Evolutionary conservation across 2,888 invertebrate genomes (phyloP).

Genomic region (Ametastegia equiseti): DNA sequence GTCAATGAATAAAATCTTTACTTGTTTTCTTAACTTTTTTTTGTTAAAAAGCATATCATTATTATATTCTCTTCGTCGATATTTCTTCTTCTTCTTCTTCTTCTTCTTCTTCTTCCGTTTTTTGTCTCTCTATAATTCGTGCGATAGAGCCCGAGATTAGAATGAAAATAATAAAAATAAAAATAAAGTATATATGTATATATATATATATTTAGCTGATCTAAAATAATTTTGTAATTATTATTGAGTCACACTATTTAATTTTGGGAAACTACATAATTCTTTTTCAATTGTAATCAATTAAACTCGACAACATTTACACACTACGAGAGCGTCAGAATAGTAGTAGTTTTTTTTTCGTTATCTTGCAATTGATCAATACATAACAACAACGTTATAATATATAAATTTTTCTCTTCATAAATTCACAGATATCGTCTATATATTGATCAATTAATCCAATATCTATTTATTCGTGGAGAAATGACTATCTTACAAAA

Average conservation of each 20-base stretch:
- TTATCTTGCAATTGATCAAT: neutral
- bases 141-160: constrained; percentile 42
- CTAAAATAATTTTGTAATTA: constrained; percentile 33
- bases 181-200: neutral
- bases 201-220: constrained; percentile 22
- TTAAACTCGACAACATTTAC: constrained; percentile 8
- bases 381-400: constrained; percentile 17
- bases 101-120: neutral
- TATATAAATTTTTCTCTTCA: constrained; percentile 33
- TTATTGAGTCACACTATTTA: constrained; percentile 34
- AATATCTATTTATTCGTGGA: constrained; percentile 17
- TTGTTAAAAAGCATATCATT: constrained; percentile 38
- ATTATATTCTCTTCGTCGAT: constrained; percentile 28
- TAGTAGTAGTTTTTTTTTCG: neutral
- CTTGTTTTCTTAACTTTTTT: no score
- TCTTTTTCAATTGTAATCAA: constrained; percentile 30
- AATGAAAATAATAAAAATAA: constrained; percentile 26
- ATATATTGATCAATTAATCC: constrained; percentile 29
- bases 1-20: constrained; percentile 51
- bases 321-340: neutral
- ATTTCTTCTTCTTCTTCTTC: neutral
- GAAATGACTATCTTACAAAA: constrained; percentile 46
- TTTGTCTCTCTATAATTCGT: constrained; percentile 27
- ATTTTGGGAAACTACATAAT: neutral
- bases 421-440: constrained; percentile 14